Base-by-base conservation (phyloP, 2,888 invertebrate genomes). In the Chymomyza caudatula region DNA sequence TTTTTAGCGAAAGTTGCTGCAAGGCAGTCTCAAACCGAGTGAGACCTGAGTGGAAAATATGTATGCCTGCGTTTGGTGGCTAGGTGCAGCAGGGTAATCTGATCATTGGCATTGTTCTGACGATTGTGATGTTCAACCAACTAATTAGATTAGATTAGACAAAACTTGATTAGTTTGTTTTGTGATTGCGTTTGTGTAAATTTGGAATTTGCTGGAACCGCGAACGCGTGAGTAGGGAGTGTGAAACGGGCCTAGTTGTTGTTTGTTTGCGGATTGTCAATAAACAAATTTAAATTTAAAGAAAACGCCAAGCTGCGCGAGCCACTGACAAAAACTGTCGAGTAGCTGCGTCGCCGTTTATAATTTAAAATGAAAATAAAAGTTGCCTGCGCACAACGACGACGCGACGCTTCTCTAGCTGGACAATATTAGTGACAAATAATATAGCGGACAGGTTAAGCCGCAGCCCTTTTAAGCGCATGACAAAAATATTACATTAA, bases 141-240 rank as follows among this genome's bases (percentile, higher is more conserved):
- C 69, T 81, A 78, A 85, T 77, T 73, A 75, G 73, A 82, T 80
- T 80, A 79, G 77, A 77, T 80, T 70, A 65, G 67, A 51, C 60
- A 77, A 81, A 37, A 71, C 56, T 63, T 65, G 71, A 77, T 80
- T 63, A 72, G 69, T 37, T 49, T 43, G 56, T 37, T 47, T 43
- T 67, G 63, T 53, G 29, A 60, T 49, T 29, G 37, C 55, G 29
- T 43, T 49, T 25, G 13, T n/a, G 54, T 17, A 2, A n/a, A 17
- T 15, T 5, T 19, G 47, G 47, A 15, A 47, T 47, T 15, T 47
- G 47, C 29, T 37, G 29, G 29, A 37, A 37, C 11, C 29, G 29
- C 29, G 29, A 4, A 25, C 25, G 25, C 2, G 29, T 37, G 29
- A 11, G 11, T 11, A 2, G 29, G 29, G 11, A 11, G 29, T 37